Conservation (phyloP, 2,888 invertebrate species). For the Oithona nana region DNA sequence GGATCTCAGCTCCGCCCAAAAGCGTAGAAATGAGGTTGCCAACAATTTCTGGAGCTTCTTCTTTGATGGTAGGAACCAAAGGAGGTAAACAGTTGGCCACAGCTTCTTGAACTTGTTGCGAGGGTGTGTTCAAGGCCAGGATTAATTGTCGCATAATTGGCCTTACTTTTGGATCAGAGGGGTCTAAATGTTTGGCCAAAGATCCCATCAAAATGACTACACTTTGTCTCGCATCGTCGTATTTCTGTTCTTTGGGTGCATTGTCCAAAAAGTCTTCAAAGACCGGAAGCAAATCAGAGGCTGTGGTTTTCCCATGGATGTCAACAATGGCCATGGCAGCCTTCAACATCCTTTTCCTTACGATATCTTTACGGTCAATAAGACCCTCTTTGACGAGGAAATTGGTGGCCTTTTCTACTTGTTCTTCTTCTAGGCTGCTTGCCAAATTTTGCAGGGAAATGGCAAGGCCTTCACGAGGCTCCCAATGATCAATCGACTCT, state of each 20-base stretch:
- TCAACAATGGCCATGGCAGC: conserved; percentile 83
- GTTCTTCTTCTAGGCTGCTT: conserved; percentile 44
- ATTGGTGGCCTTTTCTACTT: conserved; percentile 44
- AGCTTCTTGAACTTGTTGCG: conserved; percentile 93
- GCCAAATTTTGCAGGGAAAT: conserved; percentile 60
- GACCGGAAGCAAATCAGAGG: conserved; percentile 57
- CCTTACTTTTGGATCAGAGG: conserved; percentile 6
- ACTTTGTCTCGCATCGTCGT: conserved; percentile 81
- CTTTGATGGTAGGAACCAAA: conserved; percentile 74
- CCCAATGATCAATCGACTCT: conserved; percentile 73
- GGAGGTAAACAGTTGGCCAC: conserved; percentile 90
- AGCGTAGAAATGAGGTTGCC: conserved; percentile 67
- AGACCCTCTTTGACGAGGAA: conserved; percentile 57
- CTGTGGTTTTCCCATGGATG: conserved; percentile 61
- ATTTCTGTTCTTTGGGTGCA: conserved; percentile 71
- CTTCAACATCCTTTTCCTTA: conserved; percentile 68
- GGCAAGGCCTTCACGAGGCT: conserved; percentile 69
- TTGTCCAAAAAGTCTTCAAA: conserved; percentile 84
- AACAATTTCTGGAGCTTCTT: conserved; percentile 69
- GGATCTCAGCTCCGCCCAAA: conserved; percentile 45
- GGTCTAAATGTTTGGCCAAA: conserved; percentile 82
- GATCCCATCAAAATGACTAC: conserved; percentile 95
- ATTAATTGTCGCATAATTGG: conserved; percentile 84
- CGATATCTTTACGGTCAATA: conserved; percentile 52
- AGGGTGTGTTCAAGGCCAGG: conserved; percentile 80